Base-by-base conservation (phyloP, 64 coral and sea anemone genomes). In the Montipora sp. region DNA sequence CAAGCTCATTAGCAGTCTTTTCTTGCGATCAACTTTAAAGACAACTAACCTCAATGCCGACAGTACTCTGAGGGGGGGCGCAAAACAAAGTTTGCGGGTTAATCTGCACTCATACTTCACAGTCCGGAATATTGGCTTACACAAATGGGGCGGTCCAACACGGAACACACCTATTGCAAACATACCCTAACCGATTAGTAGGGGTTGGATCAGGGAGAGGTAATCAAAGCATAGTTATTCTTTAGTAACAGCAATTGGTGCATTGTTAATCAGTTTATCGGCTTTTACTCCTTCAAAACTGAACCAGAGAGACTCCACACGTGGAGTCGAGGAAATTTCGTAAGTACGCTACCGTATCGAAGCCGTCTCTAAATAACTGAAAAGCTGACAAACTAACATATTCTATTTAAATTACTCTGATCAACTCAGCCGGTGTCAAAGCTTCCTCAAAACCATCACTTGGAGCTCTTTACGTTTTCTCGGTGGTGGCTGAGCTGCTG, bases 61-160 rank as follows among this genome's bases (percentile, higher is more conserved):
- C 46, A 6, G 5, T 1, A 46, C 75, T 48, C 75, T 48, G 75
- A 7, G 75, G 75, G 75, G 75, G 53, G 60, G 12, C 3, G 47
- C 45, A 49, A 49, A 78, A 48, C 14, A 47, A 48, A 18, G 15
- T 47, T 19, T 49, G 45, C 13, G 44, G 47, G 75, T 78, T 78
- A 49, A 78, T 78, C 47, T 78, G 14, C 75, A 45, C 73, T 49
- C 36, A 2, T 2, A 36, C 36, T 36, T 71, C 68, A 71, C 20
- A 22, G 68, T 71, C 45, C 13, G 75, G 10, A 49, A 78, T 78
- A 78, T 78, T 78, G 75, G 75, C 45, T 78, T 78, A 49, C 44
- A 49, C 48, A 15, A 48, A 49, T 49, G 16, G 46, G 75, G 75
- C 44, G 75, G 14, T 78, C 44, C 75, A 47, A 19, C 53, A 57